Conservation (phyloP, 2,113 vertebrate genomes). For the Oreochromis spilurus region DNA sequence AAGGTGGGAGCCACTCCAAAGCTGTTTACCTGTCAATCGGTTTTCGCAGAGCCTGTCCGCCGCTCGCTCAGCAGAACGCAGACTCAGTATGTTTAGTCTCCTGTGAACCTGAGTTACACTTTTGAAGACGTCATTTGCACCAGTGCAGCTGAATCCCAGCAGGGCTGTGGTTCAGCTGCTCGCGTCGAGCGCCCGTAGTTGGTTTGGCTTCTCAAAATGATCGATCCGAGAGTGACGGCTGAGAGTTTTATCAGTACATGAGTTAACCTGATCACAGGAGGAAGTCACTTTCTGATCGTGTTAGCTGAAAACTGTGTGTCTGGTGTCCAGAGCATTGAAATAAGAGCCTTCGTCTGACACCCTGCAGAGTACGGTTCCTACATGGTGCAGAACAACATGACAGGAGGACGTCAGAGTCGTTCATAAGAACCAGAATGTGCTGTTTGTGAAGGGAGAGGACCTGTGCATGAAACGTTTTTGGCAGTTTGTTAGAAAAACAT, state of each 20-base stretch:
- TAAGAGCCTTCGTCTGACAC: not conserved
- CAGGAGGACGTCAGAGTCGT: not conserved
- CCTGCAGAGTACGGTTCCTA: not conserved
- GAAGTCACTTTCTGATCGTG: not conserved
- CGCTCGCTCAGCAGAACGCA: not conserved
- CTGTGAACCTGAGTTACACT: not conserved
- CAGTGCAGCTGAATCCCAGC: not conserved
- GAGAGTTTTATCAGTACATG: not conserved
- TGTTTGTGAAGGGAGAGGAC: not conserved
- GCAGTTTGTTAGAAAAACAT: not conserved
- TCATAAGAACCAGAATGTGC: not conserved
- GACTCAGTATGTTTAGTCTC: not conserved
- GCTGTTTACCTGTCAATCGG: not conserved
- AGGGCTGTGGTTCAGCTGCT: not conserved
- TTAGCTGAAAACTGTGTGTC: not conserved
- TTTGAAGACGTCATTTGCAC: not conserved
- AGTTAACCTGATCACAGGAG: not conserved
- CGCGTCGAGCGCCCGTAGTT: rapidly evolving
- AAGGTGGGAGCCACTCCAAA: constrained; percentile 74
- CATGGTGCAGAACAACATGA: not conserved
- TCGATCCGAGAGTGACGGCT: not conserved
- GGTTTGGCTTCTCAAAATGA: not conserved
- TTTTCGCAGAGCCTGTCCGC: not conserved
- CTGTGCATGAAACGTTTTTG: not conserved
- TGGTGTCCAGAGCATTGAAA: not conserved